A percentile compares a stretch with the other conserved stretches of the same genome.
Conservation (phyloP, 2,888 invertebrate genomes). For the Tipula confusa region DNA sequence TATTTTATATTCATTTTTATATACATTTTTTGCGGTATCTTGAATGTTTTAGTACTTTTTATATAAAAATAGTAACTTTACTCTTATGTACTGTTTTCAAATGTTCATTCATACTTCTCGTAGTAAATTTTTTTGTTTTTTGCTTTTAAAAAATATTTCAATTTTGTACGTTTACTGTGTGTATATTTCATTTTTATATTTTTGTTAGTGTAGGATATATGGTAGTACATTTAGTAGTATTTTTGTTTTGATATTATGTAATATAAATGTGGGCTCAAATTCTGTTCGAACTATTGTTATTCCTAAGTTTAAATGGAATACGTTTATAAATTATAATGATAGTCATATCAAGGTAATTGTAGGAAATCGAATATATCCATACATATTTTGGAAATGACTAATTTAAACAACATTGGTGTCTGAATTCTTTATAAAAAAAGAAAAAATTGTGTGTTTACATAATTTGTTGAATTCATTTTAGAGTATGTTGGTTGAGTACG, state of each 20-base stretch:
- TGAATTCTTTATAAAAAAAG: background rate
- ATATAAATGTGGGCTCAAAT: background rate
- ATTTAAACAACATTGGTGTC: background rate
- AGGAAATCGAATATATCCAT: background rate
- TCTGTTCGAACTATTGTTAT: background rate
- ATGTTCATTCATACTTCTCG: slow-evolving; percentile 5
- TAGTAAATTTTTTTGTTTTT: background rate
- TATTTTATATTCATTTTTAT: slow-evolving; percentile 16
- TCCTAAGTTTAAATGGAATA: background rate
- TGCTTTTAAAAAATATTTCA: background rate
- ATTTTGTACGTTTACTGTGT: slow-evolving; percentile 20
- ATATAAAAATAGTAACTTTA: slow-evolving; percentile 25
- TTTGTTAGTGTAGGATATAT: background rate
- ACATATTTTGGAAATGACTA: background rate
- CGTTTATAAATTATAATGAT: background rate
- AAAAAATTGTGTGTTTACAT: slow-evolving; percentile 4
- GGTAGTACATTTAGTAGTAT: no score
- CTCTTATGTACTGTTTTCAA: slow-evolving; percentile 14
- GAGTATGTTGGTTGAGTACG: slow-evolving; percentile 5
- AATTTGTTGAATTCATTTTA: background rate
- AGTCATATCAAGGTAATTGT: background rate
- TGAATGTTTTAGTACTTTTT: slow-evolving; percentile 9
- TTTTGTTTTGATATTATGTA: background rate
- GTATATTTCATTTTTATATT: background rate
- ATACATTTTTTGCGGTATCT: slow-evolving; percentile 20